These are phyloP conservation scores for Candoia aspera DNA, from an alignment of 2,113 vertebrate genomes.

Conservation along the genomic window DNA sequence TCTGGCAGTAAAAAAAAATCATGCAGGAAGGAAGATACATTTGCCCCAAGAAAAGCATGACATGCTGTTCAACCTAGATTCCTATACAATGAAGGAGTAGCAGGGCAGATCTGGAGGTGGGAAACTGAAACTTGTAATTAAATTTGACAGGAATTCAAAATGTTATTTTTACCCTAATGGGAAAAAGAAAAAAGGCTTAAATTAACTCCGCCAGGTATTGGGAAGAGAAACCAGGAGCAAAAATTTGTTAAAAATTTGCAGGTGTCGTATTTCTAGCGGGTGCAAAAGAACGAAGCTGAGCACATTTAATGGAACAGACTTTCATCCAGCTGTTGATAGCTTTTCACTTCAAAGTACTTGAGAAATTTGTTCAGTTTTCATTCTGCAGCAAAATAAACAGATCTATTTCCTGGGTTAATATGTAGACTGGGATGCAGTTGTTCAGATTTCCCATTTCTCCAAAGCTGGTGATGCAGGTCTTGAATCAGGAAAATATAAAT, in stretches of 20 bases:
- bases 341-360: too few species aligned
- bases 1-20: constrained; percentile 3
- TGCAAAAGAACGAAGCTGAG: too few species aligned
- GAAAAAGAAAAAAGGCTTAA: constrained; percentile 21
- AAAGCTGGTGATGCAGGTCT: too few species aligned
- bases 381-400: too few species aligned
- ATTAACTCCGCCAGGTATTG: constrained; percentile 18
- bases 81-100: constrained; percentile 27
- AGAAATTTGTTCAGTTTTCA: neutral
- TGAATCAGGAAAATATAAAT: too few species aligned
- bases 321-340: neutral
- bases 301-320: neutral
- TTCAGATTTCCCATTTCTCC: too few species aligned
- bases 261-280: neutral
- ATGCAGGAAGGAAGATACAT: neutral
- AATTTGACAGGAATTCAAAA: constrained; percentile 43
- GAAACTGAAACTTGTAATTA: constrained; percentile 47
- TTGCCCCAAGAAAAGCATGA: neutral
- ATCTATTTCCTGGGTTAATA: too few species aligned
- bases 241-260: neutral
- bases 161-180: constrained; percentile 38
- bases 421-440: too few species aligned
- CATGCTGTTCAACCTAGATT: neutral
- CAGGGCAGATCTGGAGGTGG: neutral
- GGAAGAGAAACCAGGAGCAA: neutral